Evolutionary conservation across 1,140 invertebrate genomes (phyloP), one percentile per base, ranked within the genome.

Genomic region (Camponotus pennsylvanicus): DNA sequence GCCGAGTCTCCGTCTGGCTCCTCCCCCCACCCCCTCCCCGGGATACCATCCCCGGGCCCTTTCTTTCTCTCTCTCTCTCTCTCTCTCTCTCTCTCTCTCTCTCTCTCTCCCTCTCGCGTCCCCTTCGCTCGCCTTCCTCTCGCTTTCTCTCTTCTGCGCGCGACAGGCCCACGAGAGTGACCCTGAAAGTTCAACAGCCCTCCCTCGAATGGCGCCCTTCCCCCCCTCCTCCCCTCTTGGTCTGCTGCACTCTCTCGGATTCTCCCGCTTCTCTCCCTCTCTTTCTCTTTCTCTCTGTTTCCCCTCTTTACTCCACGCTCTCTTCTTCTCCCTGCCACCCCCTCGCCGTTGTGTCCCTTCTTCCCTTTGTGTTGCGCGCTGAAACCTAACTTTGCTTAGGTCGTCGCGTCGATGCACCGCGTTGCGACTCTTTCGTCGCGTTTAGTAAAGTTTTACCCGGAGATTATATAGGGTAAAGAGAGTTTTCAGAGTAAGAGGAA

Each of bases 161-260:
- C 80, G 76, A 70, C 76, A 71, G 88, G 88, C 82, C 84, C 86
- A 82, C 87, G 83, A 77, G 91, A 90, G 89, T 94, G 93, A 94
- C 93, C 93, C 93, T 94, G 93, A 94, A 94, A 93, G 93, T 94
- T 94, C 93, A 94, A 93, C 93, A 94, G 93, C 93, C 93, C 92
- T 93, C 92, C 88, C 87, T 85, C 88, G 88, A 91, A 91, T 82
- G 88, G 85, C 90, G 88, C 89, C 40, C 66, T 70, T 32, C 83
- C 88, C 86, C 85, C 85, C 82, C 86, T 32, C 83, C 88, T 85
- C 11, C 85, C 85, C 27, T 27, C 82, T 84, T 27, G 27, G 71
- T 64, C 75, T 75, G 55, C 34, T 78, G 49, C 66, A 15, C 79
- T 73, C 78, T 71, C 40, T 71, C 27, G 70, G n/a, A 63, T 66